Conservation (phyloP, 2,888 invertebrate species). For the Pandemis heparana region DNA sequence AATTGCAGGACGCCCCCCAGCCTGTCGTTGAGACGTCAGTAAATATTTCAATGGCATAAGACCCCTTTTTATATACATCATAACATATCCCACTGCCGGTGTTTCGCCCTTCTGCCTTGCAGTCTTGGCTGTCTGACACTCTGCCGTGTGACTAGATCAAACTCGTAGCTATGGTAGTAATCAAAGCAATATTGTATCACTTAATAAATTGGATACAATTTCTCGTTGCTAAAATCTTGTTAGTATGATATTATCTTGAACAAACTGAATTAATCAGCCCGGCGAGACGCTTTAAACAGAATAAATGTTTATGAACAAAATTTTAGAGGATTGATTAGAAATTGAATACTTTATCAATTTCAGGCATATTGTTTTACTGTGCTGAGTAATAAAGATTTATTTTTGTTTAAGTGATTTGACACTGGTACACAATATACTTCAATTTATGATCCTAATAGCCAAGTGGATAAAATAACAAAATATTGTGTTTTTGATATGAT, state of each 20-base stretch:
- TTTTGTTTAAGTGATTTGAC: background rate
- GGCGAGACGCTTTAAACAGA: slow-evolving; percentile 10
- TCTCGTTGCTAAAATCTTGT: slow-evolving; percentile 12
- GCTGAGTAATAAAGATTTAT: background rate
- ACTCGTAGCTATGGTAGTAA: background rate
- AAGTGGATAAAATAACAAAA: too few species aligned
- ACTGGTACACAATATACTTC: background rate
- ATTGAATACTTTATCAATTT: slow-evolving; percentile 12
- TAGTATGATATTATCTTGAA: slow-evolving; percentile 20
- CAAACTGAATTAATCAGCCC: slow-evolving; percentile 23
- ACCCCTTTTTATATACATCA: too few species aligned
- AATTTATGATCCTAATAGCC: too few species aligned
- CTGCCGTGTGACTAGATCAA: background rate
- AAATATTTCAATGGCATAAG: too few species aligned
- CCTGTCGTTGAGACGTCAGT: too few species aligned
- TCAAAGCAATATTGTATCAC: slow-evolving; percentile 10
- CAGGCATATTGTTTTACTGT: background rate
- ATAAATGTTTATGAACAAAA: slow-evolving; percentile 15
- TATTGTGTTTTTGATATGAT: too few species aligned
- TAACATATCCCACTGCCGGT: too few species aligned
- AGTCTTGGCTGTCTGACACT: background rate
- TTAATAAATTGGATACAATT: slow-evolving; percentile 13
- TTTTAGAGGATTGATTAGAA: slow-evolving; percentile 20
- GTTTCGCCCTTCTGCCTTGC: too few species aligned
- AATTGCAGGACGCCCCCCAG: too few species aligned